Evolutionary conservation across 1,140 invertebrate genomes (phyloP), one percentile per base, ranked within the genome.

Genomic region (Rhagoletis zephyria): DNA sequence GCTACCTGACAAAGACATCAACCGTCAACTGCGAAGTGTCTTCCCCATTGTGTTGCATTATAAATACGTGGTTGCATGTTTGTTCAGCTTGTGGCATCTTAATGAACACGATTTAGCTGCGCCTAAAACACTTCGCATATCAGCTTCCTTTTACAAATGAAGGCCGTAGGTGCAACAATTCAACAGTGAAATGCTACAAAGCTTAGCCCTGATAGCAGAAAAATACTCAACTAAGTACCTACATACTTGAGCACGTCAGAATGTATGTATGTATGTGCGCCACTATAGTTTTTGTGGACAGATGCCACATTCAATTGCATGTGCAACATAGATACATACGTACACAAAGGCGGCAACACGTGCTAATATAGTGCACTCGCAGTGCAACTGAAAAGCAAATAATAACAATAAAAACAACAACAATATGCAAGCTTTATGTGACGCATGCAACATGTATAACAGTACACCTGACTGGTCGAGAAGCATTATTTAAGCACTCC

Each of bases 381-480:
- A 48, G 48, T 1, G n/a, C 16, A 14, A n/a, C 61, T n/a, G n/a
- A n/a, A n/a, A n/a, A n/a, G n/a, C n/a, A n/a, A 63, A n/a, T 30
- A 56, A 56, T 56, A 10, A 56, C 3, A 56, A 56, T 56, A 56
- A 63, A 14, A 4, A 30, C 1, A 81, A 81, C 5, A 81, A 56
- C 40, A 5, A 30, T 81, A 81, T 81, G 48, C 48, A 56, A 51
- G 74, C 48, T 14, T 16, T 56, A 81, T 81, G 64, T 45, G 48
- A 19, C n/a, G 86, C 45, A 51, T 67, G 64, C 81, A 85, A 86
- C 87, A 87, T 87, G 61, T 88, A 87, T 88, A 88, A 88, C 87
- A 88, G 87, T 88, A 87, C 88, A 88, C 88, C 88, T 88, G 88
- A 88, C 87, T 42, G 56, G 19, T 59, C 16, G 56, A 30, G 51